A percentile compares a stretch with the other conserved stretches of the same genome.
These are phyloP conservation scores for Mionectes olivaceus DNA, from an alignment of 2,797 vertebrate species.

Conservation along the genomic window DNA sequence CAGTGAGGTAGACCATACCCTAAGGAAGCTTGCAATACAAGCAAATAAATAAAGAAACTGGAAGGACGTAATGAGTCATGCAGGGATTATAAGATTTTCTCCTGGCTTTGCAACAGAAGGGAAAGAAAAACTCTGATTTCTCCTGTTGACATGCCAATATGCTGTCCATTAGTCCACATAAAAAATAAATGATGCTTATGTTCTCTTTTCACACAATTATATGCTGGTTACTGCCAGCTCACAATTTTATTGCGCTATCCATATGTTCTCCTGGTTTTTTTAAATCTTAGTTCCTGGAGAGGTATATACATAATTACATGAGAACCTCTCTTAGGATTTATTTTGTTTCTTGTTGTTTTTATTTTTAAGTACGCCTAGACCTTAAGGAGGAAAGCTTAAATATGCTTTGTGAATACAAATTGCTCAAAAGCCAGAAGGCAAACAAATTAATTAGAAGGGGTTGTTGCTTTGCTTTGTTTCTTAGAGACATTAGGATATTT, in stretches of 20 bases:
- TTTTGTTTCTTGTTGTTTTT: background rate
- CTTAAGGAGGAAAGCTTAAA: background rate
- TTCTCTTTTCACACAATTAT: background rate
- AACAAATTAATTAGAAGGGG: background rate
- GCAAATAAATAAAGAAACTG: background rate
- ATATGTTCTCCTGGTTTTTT: background rate
- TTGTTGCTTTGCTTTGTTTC: background rate
- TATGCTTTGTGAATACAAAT: background rate
- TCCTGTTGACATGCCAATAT: background rate
- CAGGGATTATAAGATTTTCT: background rate
- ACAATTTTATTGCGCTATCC: background rate
- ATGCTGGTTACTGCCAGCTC: background rate
- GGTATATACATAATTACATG: background rate
- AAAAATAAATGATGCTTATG: background rate
- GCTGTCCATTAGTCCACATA: background rate
- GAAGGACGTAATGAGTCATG: background rate
- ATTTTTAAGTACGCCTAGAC: background rate
- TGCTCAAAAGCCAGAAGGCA: background rate
- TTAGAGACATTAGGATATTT: background rate
- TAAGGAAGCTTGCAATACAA: background rate
- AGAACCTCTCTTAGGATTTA: background rate
- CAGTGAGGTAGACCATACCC: background rate
- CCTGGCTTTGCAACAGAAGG: background rate
- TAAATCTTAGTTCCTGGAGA: background rate
- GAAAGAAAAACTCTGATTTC: background rate